Evolutionary conservation across 1,140 invertebrate genomes (phyloP).

Genomic region (Forficula auricularia): DNA sequence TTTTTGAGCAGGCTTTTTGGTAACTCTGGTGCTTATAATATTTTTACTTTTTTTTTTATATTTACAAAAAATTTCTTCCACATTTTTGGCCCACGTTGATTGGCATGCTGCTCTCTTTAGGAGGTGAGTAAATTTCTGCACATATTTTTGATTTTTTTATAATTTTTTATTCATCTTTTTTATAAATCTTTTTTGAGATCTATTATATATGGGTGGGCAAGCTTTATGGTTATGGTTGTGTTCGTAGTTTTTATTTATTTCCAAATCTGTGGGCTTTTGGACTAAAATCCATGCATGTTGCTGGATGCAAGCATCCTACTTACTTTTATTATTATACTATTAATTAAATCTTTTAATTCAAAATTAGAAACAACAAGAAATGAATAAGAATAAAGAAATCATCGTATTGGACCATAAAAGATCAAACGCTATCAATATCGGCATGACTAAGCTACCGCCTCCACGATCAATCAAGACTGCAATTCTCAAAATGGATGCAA

Average conservation of each 20-base stretch:
- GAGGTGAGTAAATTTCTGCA: constrained; percentile 25
- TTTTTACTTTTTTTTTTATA: constrained; percentile 10
- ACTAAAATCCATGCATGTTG: too few relatives aligned
- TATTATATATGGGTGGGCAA: background rate
- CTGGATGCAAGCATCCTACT: too few relatives aligned
- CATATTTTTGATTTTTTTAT: constrained; percentile 13
- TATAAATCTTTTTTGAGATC: background rate
- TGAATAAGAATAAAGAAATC: constrained; percentile 86
- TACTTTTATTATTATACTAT: background rate
- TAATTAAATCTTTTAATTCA: constrained; percentile 5
- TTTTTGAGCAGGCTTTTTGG: constrained; percentile 12
- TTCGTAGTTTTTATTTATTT: background rate
- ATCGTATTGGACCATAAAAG: constrained; percentile 93
- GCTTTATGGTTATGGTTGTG: background rate
- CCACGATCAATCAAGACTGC: constrained; percentile 93
- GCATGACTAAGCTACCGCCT: constrained; percentile 96
- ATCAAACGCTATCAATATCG: constrained; percentile 98
- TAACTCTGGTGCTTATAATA: constrained; percentile 13
- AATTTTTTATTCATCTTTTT: background rate
- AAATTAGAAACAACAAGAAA: constrained; percentile 76
- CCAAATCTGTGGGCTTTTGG: background rate
- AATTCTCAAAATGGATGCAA: constrained; percentile 97
- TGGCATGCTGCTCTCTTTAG: constrained; percentile 30
- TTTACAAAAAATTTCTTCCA: constrained; percentile 4
- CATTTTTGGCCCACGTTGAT: constrained; percentile 18